Base-by-base conservation (phyloP, 2,888 invertebrate species). In the Adelognathus sp. region DNA sequence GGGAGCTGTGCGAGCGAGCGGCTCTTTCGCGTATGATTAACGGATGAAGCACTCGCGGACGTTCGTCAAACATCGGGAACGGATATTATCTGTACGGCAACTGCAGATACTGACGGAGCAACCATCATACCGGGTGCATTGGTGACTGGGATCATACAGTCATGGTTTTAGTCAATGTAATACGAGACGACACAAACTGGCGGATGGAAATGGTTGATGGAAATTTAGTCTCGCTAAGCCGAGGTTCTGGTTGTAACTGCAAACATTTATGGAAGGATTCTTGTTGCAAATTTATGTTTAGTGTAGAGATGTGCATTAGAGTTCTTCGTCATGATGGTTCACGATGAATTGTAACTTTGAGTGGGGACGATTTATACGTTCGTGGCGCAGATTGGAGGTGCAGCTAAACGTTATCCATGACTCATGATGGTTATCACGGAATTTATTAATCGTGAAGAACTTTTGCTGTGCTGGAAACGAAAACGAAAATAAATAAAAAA, bases 11-110 rank as follows among this genome's bases (percentile, higher is more conserved):
- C 27, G 7, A 4, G 6, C 18, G 24, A 6, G 36, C 11, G 16
- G 44, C 60, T 69, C 44, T 61, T 29, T 56, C 33, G 27, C 44
- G 71, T 41, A 61, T 66, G 58, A 67, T 72, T 44, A 77, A 41
- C 41, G 36, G 36, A 67, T 50, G 63, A 69, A 54, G 33, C 73
- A 69, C 63, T 41, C 66, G 56, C 73, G 69, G 1, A 24, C 63
- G 63, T 77, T 73, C 63, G 46, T 72, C 72, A 67, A 72, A 77
- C 77, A 77, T 58, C 46, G 54, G 44, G 21, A 54, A 67, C 54
- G 63, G 67, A 72, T 77, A 77, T 63, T 71, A 52, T 63, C 54
- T n/a, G 27, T 21, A 46, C 16, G 46, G 46, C 33, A 31, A 39
- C 24, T 33, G 24, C 27, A 7, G 33, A 11, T 21, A 27, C 52